Evolutionary conservation across 1,140 invertebrate species (phyloP).

Genomic region (Elymnias hypermnestra): DNA sequence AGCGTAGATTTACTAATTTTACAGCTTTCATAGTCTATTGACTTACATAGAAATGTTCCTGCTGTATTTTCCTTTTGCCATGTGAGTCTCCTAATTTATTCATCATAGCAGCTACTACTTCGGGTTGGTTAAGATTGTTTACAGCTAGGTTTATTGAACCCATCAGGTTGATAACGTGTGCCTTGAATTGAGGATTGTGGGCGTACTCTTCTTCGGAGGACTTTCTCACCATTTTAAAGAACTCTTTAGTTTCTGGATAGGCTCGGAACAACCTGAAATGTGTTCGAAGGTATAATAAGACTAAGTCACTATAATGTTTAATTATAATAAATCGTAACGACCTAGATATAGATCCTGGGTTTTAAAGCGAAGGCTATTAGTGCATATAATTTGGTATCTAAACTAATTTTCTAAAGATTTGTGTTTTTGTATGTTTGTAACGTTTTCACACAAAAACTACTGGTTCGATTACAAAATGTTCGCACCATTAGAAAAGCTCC

Average conservation of each 20-base stretch:
- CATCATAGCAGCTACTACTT: conserved; percentile 78
- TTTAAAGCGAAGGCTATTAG: too few species aligned
- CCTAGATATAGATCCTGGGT: too few species aligned
- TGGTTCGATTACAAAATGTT: too few species aligned
- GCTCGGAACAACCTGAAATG: conserved; percentile 78
- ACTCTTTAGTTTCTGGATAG: conserved; percentile 78
- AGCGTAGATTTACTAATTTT: too few species aligned
- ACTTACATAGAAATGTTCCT: conserved; percentile 73
- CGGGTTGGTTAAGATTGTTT: conserved; percentile 79
- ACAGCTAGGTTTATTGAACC: conserved; percentile 78
- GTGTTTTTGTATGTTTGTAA: too few species aligned
- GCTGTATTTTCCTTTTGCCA: conserved; percentile 61
- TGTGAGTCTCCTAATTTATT: conserved; percentile 79
- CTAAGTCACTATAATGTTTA: too few species aligned
- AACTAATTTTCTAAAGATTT: too few species aligned
- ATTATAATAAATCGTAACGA: too few species aligned
- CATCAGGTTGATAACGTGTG: conserved; percentile 81
- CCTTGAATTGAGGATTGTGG: conserved; percentile 78
- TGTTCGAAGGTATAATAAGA: background rate
- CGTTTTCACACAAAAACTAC: too few species aligned
- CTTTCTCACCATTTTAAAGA: conserved; percentile 78
- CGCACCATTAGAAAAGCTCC: too few species aligned
- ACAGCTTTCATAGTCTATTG: too few species aligned
- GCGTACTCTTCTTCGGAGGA: conserved; percentile 74
- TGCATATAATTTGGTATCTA: too few species aligned